A percentile compares a stretch with the other conserved stretches of the same genome.
Evolutionary conservation across 1,140 invertebrate species (phyloP).

Genomic region (Drosophila chauvacae): DNA sequence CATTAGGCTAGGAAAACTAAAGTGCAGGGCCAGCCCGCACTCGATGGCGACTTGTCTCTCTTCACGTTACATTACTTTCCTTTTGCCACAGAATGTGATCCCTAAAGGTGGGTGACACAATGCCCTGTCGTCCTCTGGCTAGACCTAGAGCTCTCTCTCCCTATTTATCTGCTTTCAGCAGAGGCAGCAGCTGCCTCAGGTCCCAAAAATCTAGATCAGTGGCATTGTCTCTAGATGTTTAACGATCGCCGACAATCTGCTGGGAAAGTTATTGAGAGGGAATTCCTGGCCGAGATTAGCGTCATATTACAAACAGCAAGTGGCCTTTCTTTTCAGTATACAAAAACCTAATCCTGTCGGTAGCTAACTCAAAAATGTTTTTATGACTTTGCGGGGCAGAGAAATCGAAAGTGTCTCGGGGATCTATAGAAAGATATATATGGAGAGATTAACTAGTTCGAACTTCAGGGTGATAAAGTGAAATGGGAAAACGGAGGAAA

Average conservation of each 20-base stretch:
- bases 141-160: not conserved
- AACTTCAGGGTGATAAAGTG: slow-evolving; percentile 25
- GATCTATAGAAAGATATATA: slow-evolving; percentile 18
- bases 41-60: slow-evolving; percentile 25
- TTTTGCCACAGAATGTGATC: slow-evolving; percentile 26
- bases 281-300: slow-evolving; percentile 71
- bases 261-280: slow-evolving; percentile 60
- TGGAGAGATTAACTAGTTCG: slow-evolving; percentile 50
- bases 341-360: slow-evolving; percentile 36
- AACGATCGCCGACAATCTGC: slow-evolving; percentile 41
- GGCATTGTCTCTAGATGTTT: slow-evolving; percentile 46
- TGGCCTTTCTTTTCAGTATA: slow-evolving; percentile 20
- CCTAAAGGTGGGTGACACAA: slow-evolving; percentile 53
- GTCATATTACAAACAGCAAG: slow-evolving; percentile 77
- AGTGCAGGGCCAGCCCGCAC: slow-evolving; percentile 29
- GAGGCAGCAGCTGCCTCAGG: slow-evolving; percentile 37
- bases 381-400: slow-evolving; percentile 59
- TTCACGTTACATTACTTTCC: slow-evolving; percentile 27
- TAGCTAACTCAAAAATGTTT: slow-evolving; percentile 42
- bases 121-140: slow-evolving; percentile 11
- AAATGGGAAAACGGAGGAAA: slow-evolving; percentile 13
- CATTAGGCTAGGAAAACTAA: slow-evolving; percentile 30
- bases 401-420: slow-evolving; percentile 52
- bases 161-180: not conserved
- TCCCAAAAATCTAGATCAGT: slow-evolving; percentile 51